Evolutionary conservation across 2,888 invertebrate species (phyloP), one percentile per base, ranked within the genome.

Genomic region (Lingula anatina): DNA sequence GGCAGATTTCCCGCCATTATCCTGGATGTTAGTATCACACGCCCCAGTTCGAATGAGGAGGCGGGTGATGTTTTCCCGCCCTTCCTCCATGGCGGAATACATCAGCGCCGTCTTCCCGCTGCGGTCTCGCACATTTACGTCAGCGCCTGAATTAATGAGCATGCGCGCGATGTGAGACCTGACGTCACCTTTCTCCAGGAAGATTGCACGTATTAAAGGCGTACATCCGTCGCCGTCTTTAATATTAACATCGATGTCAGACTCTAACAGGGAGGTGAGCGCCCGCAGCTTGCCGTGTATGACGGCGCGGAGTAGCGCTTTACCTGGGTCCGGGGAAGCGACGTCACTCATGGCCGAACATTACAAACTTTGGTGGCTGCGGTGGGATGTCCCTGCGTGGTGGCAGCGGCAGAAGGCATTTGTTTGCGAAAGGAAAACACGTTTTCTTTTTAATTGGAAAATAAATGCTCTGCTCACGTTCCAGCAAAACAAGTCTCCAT

Each of bases 21-120:
- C 66, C 38, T 55, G 56, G 1, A 61, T 31, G 46, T 66, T 68
- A 2, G 61, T 60, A 44, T 68, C 60, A 50, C 63, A 62, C 1
- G 51, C 43, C 37, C 62, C 58, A 39, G 57, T 56, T 36, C 64
- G 53, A 18, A 57, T 48, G 9, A 68, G 46, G 12, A 65, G 37
- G 18, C 62, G 50, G 2, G 65, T 63, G 5, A 63, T 50, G 39
- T 68, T 65, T 4, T 60, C 48, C 47, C 60, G 59, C 5, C 62
- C 61, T 24, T 50, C 37, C 41, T 65, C 62, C 64, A 64, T 62
- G 27, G 62, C 59, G 1, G 66, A 62, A 42, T 61, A 62, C 65
- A 66, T 66, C 44, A 68, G 51, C 18, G 63, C 63, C 5, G 60
- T 63, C 15, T 61, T 56, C 0, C 68, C 65, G 26, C 46, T 45